Percentiles rank a stretch among this genome's conserved stretches.
Conservation (phyloP, 1,140 invertebrate genomes). For the Bombus superbus region DNA sequence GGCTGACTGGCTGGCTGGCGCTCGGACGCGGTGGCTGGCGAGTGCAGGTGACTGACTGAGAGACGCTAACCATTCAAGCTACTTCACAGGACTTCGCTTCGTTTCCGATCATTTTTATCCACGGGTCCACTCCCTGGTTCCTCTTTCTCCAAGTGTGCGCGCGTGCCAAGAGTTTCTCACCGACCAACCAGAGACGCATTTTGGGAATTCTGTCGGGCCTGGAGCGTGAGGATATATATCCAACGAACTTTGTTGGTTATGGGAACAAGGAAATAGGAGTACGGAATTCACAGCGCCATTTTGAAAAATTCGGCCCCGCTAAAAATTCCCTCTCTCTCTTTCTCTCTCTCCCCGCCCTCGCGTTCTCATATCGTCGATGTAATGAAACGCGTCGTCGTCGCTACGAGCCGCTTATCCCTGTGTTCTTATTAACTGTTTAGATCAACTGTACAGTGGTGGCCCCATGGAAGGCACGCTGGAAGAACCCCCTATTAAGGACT, state of each 20-base stretch:
- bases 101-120: constrained; percentile 33
- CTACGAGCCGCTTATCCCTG: constrained; percentile 42
- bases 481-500: constrained; percentile 79
- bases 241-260: constrained; percentile 71
- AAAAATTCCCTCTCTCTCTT: constrained; percentile 59
- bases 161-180: background rate
- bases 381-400: constrained; percentile 56
- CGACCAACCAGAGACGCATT: background rate
- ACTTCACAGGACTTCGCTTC: constrained; percentile 47
- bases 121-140: constrained; percentile 38
- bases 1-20: constrained; percentile 45
- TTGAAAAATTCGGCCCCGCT: constrained; percentile 78
- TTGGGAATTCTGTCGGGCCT: background rate
- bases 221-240: constrained; percentile 7
- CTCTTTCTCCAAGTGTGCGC: constrained; percentile 26
- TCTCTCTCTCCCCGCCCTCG: constrained; percentile 45
- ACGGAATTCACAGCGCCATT: constrained; percentile 80
- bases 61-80: constrained; percentile 56
- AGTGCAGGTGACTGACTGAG: constrained; percentile 68
- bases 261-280: constrained; percentile 72
- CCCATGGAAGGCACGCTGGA: constrained; percentile 81
- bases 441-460: constrained; percentile 71
- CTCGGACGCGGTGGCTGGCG: constrained; percentile 64
- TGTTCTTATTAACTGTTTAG: constrained; percentile 68
- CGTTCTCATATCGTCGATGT: constrained; percentile 34